phyloP scores from a whole-genome alignment of 1,140 invertebrate species.

The Halesus radiatus region DNA sequence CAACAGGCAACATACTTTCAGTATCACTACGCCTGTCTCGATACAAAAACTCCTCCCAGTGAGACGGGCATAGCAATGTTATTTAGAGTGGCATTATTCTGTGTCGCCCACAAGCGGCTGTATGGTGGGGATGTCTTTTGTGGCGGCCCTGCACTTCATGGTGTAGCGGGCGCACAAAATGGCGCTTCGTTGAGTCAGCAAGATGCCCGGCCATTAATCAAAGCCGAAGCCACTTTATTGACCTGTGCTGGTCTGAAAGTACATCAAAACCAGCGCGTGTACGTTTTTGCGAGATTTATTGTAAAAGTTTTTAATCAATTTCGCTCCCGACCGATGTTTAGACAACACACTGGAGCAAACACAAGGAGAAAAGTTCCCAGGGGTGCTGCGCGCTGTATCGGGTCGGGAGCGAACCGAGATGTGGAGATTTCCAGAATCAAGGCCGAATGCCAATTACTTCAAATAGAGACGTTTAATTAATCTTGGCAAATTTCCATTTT shows the following conservation, averaged over 20 bases:
- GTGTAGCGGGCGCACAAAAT: background rate
- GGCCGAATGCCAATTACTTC: conserved; percentile 10
- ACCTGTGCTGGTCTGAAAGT: conserved; percentile 28
- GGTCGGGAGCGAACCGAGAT: too few relatives aligned
- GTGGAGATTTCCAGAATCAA: background rate
- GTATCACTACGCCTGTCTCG: too few relatives aligned
- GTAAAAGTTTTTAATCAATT: conserved; percentile 39
- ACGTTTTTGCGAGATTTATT: conserved; percentile 36
- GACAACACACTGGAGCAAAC: background rate
- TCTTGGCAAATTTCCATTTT: background rate
- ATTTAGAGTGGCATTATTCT: too few relatives aligned
- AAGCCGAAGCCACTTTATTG: conserved; percentile 36
- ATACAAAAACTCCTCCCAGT: too few relatives aligned
- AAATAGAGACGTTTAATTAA: background rate
- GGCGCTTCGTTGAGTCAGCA: conserved; percentile 30
- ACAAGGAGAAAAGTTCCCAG: background rate
- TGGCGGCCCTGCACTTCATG: too few relatives aligned
- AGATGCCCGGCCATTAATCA: conserved; percentile 32
- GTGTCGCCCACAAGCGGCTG: too few relatives aligned
- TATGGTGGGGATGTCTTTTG: too few relatives aligned
- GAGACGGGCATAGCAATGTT: too few relatives aligned
- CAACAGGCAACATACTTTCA: too few relatives aligned
- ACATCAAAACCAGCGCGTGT: conserved; percentile 32
- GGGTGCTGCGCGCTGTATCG: background rate
- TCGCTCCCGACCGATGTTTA: conserved; percentile 22